These are phyloP conservation scores for Pseudonaja textilis DNA, from an alignment of 2,113 vertebrate genomes.

Conservation along the genomic window DNA sequence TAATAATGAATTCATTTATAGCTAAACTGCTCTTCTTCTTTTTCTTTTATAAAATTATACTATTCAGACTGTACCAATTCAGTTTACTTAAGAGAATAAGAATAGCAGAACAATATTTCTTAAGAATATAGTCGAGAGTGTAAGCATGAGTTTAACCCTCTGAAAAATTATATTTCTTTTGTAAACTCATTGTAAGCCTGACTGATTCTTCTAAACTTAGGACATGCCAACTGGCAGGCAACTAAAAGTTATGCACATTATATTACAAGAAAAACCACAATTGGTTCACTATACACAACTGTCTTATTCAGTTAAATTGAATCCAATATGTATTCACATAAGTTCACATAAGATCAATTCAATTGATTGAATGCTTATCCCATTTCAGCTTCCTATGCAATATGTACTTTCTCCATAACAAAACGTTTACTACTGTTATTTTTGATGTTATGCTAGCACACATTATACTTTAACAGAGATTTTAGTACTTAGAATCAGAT, in stretches of 20 bases:
- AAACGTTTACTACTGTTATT: background rate
- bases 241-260: background rate
- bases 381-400: background rate
- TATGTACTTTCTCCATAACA: background rate
- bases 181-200: background rate
- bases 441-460: background rate
- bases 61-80: conserved; percentile 3
- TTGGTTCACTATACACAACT: background rate
- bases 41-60: background rate
- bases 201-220: background rate
- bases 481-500: background rate
- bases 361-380: background rate
- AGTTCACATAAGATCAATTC: background rate
- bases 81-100: background rate
- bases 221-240: background rate
- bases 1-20: background rate
- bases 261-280: background rate
- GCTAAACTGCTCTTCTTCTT: background rate
- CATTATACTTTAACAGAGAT: background rate
- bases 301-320: background rate
- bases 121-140: background rate
- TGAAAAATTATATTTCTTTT: background rate
- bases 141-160: background rate
- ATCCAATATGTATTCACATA: background rate
- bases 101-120: background rate